Percentiles rank a stretch among this genome's conserved stretches.
Evolutionary conservation across 2,888 invertebrate genomes (phyloP).

Genomic region (Gryllus longicercus): DNA sequence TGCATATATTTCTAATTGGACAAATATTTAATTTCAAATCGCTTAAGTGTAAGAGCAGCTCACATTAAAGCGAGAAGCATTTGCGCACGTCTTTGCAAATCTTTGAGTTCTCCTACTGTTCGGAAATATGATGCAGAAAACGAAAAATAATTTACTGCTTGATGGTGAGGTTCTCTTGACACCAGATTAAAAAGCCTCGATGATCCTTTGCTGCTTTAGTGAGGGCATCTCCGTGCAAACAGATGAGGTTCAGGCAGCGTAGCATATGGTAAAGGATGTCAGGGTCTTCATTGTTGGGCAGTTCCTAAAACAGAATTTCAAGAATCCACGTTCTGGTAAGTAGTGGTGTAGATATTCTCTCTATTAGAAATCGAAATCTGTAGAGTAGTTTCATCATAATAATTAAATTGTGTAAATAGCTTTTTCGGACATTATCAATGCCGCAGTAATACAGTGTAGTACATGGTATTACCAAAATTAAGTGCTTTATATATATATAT

Average conservation of each 20-base stretch:
- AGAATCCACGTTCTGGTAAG: slow-evolving; percentile 21
- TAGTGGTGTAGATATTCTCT: not conserved
- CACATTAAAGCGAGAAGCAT: no score
- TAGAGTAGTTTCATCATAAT: not conserved
- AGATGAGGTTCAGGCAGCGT: slow-evolving; percentile 84
- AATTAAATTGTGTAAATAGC: not conserved
- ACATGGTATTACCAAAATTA: no score
- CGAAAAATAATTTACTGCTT: slow-evolving; percentile 65
- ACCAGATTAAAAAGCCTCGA: slow-evolving; percentile 90
- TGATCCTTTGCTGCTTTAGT: slow-evolving; percentile 82
- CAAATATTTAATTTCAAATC: no score
- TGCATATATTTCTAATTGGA: no score
- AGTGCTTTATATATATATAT: no score
- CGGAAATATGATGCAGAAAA: no score
- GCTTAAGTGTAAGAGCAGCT: no score
- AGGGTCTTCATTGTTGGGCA: slow-evolving; percentile 77
- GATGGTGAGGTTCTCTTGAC: slow-evolving; percentile 90
- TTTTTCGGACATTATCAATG: no score
- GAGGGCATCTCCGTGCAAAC: slow-evolving; percentile 91
- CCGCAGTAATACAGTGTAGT: no score
- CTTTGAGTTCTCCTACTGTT: no score
- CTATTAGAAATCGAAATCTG: not conserved
- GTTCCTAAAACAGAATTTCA: slow-evolving; percentile 55
- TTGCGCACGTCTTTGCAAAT: no score
- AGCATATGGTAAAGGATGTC: slow-evolving; percentile 91